Conservation (phyloP, 2,797 vertebrate genomes). For the Pagetopsis macropterus region DNA sequence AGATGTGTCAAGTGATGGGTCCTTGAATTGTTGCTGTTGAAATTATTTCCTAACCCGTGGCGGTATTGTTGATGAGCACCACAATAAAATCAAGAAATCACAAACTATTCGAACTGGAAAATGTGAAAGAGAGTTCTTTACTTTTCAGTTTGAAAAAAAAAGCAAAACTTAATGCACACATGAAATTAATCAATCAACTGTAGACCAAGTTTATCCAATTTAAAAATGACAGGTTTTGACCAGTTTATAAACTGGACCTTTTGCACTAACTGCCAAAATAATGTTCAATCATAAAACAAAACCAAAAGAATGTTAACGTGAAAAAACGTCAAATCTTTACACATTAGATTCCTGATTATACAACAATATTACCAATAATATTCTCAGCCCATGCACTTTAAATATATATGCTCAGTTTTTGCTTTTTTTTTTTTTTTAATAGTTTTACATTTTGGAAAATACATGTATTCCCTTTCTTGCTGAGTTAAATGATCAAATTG, state of each 20-base stretch:
- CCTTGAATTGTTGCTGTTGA: constrained; percentile 70
- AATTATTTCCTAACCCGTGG: constrained; percentile 66
- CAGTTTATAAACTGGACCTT: neutral
- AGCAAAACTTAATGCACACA: constrained; percentile 29
- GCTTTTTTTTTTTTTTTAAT: neutral
- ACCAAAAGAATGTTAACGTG: constrained; percentile 33
- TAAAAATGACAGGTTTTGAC: neutral
- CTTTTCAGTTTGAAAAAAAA: constrained; percentile 28
- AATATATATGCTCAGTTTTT: constrained; percentile 18
- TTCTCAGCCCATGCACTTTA: constrained; percentile 20
- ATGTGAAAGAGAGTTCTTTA: constrained; percentile 53
- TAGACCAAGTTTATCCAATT: neutral
- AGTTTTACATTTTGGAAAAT: constrained; percentile 20
- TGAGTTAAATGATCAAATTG: constrained; percentile 1
- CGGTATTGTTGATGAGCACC: constrained; percentile 66
- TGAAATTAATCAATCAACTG: constrained; percentile 8
- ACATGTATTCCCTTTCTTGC: neutral
- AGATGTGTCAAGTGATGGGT: constrained; percentile 71
- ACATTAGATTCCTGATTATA: neutral
- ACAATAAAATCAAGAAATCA: constrained; percentile 69
- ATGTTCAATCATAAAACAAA: constrained; percentile 15
- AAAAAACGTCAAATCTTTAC: neutral
- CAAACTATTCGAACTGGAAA: constrained; percentile 52
- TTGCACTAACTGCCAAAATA: constrained; percentile 43
- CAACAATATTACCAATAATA: neutral